These are phyloP conservation scores for Myrmophylax atrothorax DNA, from an alignment of 2,113 vertebrate species.

Conservation along the genomic window DNA sequence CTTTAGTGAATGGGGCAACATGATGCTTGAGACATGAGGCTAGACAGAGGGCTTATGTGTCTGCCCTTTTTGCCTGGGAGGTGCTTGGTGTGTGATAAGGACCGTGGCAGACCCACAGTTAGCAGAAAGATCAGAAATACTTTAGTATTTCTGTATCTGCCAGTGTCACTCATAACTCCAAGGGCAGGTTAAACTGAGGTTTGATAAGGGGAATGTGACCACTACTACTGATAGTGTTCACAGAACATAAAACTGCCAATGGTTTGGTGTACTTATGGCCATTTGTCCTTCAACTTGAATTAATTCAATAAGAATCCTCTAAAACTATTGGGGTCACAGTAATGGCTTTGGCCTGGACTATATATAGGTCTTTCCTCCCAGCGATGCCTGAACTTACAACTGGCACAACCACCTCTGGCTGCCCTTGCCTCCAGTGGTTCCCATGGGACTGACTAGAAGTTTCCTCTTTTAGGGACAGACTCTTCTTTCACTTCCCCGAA, in stretches of 20 bases:
- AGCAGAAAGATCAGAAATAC: neutral
- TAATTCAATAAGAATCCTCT: neutral
- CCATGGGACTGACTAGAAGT: neutral
- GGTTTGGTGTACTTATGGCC: neutral
- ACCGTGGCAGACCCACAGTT: neutral
- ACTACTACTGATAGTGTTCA: neutral
- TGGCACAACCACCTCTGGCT: neutral
- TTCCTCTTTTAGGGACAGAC: neutral
- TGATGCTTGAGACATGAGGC: neutral
- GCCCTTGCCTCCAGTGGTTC: neutral
- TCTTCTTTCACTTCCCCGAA: neutral
- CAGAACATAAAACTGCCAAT: neutral
- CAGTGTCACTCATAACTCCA: neutral
- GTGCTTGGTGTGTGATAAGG: neutral
- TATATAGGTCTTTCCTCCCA: neutral
- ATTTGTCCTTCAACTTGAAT: neutral
- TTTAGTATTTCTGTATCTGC: neutral
- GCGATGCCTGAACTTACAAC: neutral
- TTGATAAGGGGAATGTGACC: neutral
- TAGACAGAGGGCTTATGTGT: neutral
- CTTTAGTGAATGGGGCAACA: neutral
- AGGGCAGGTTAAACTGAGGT: neutral
- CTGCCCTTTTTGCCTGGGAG: neutral
- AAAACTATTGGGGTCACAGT: rapidly evolving
- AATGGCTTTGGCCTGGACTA: neutral